Base-by-base conservation (phyloP, 2,888 invertebrate species). In the Colletes collaris region DNA sequence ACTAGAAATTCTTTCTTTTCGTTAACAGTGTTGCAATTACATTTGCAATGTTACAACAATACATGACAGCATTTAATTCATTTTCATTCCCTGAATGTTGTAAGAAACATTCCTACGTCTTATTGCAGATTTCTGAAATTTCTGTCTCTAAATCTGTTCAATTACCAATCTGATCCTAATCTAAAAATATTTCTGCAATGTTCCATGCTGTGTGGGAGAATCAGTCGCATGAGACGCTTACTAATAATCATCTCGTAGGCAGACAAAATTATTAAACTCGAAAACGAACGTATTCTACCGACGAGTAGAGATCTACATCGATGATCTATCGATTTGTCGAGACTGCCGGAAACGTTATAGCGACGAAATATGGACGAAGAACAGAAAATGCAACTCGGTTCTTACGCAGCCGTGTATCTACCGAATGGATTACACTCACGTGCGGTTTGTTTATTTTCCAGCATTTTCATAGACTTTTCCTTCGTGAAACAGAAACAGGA, bases 401-500 rank as follows among this genome's bases (percentile, higher is more conserved):
- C 56, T 72, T 71, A 60, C 58, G 49, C 35, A 35, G 37, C 40
- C 53, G 37, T 71, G 40, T 65, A 59, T 66, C 35, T 64, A 35
- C 49, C 50, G 50, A 60, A 67, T 78, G 52, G 50, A 75, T 83
- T 40, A 82, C 81, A 86, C 82, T 88, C 76, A 88, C 79, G 74
- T 76, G 82, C 79, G 76, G 83, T 87, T 89, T 89, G 71, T 89
- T 89, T 88, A 73, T 90, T 95, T 95, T 94, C 93, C 94, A 96
- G 96, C 95, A 96, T 96, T 95, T 96, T 96, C 95, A 96, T 96
- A 95, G 96, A 96, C 95, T 95, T 96, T 93, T 96, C 96, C 95
- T 96, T 96, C 95, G 95, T 96, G 94, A 95, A 96, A 95, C 95
- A 95, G 94, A 95, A 95, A 95, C 94, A 94, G 92, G 94, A 94